phyloP scores from a whole-genome alignment of 2,797 vertebrate genomes.

The Cirrhinus molitorella region DNA sequence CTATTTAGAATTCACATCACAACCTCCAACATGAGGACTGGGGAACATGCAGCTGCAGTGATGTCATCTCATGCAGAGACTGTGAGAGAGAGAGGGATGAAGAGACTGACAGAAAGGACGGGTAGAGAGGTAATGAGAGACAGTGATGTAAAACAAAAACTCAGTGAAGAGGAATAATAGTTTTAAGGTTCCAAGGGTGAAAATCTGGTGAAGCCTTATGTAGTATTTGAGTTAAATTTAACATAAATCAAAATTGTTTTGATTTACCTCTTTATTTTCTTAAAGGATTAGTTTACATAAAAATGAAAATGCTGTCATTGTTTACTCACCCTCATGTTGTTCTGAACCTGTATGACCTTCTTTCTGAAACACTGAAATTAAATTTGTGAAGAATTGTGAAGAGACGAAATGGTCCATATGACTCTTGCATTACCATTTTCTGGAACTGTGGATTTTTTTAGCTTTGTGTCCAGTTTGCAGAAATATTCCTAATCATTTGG shows the following conservation, averaged over 20 bases:
- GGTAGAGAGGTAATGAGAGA: slow-evolving; percentile 52
- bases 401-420: too few relatives aligned
- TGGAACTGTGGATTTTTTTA: too few relatives aligned
- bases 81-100: slow-evolving; percentile 43
- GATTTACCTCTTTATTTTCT: background rate
- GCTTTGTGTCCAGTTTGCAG: too few relatives aligned
- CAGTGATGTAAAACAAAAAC: slow-evolving; percentile 39
- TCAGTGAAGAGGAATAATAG: background rate
- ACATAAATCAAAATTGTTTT: background rate
- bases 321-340: background rate
- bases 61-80: slow-evolving; percentile 73
- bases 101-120: background rate
- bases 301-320: background rate
- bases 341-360: background rate
- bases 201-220: background rate
- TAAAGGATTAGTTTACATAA: background rate
- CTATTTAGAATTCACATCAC: slow-evolving; percentile 51
- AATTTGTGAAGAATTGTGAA: background rate
- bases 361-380: background rate
- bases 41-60: slow-evolving; percentile 79
- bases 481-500: background rate
- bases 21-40: slow-evolving; percentile 26
- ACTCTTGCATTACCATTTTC: too few relatives aligned
- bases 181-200: background rate
- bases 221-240: background rate